These are phyloP conservation scores for Progne subis DNA, from an alignment of 2,113 vertebrate species.

Conservation along the genomic window DNA sequence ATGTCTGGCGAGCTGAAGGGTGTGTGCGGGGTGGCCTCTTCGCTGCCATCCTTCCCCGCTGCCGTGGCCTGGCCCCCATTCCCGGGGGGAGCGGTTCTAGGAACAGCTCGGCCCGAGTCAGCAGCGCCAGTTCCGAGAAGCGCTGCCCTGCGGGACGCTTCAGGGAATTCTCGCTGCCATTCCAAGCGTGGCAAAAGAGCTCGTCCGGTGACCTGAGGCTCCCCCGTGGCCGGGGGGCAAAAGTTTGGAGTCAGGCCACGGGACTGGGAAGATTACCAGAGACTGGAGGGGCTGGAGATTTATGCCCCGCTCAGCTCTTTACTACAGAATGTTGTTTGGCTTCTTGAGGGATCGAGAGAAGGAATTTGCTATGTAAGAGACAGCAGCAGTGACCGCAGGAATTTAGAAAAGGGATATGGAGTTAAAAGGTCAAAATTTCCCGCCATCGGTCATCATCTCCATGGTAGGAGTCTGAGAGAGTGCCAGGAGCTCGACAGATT, in stretches of 20 bases:
- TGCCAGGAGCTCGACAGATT: slow-evolving; percentile 5
- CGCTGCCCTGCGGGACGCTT: slow-evolving; percentile 23
- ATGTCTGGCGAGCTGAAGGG: neutral
- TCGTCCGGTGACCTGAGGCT: slow-evolving; percentile 35
- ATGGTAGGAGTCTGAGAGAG: neutral
- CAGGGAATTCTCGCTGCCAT: slow-evolving; percentile 68
- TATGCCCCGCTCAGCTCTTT: neutral
- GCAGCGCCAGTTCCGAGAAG: slow-evolving; percentile 64
- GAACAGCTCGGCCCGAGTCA: slow-evolving; percentile 47
- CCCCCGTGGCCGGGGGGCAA: neutral
- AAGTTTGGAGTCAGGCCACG: neutral
- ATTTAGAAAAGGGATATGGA: slow-evolving; percentile 54
- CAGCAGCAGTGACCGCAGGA: slow-evolving; percentile 45
- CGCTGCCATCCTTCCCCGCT: neutral
- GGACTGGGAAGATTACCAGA: slow-evolving; percentile 13
- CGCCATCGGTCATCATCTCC: slow-evolving; percentile 12
- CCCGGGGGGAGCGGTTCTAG: slow-evolving; percentile 30
- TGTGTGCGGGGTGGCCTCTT: rapidly evolving
- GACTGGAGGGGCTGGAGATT: slow-evolving; percentile 4
- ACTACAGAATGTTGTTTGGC: slow-evolving; percentile 33
- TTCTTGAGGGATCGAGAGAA: neutral
- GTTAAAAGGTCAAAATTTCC: slow-evolving; percentile 55
- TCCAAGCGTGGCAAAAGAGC: slow-evolving; percentile 65
- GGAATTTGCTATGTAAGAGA: slow-evolving; percentile 35
- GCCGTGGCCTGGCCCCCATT: neutral